Percentiles rank a stretch among this genome's conserved stretches.
Evolutionary conservation across 53 echinoderm and acorn worm species (phyloP).

Genomic region (Patiria pectinifera): DNA sequence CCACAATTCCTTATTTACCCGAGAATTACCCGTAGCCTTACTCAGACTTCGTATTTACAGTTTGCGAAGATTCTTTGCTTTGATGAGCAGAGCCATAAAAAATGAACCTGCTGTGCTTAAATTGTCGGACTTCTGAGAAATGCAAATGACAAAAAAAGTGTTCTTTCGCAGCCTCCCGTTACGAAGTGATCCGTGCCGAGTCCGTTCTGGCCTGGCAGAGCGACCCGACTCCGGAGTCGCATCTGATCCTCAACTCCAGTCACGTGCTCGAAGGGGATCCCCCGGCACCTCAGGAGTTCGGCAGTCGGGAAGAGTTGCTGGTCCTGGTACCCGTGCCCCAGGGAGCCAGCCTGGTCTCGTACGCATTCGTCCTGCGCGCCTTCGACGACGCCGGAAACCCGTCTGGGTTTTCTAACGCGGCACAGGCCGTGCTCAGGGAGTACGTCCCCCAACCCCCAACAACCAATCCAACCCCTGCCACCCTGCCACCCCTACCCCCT

Average conservation of each 20-base stretch:
- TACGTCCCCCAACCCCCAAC: slow-evolving; percentile 38
- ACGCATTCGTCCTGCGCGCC: slow-evolving; percentile 67
- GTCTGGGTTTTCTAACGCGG: slow-evolving; percentile 61
- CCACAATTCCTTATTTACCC: no score
- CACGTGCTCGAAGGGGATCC: slow-evolving; percentile 54
- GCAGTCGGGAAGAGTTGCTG: slow-evolving; percentile 52
- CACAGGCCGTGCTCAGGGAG: slow-evolving; percentile 58
- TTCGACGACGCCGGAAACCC: slow-evolving; percentile 58
- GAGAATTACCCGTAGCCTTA: no score
- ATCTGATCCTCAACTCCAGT: slow-evolving; percentile 41
- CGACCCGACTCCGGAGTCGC: slow-evolving; percentile 23
- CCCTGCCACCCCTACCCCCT: no score
- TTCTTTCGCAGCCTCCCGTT: slow-evolving; percentile 48
- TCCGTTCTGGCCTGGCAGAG: slow-evolving; percentile 57
- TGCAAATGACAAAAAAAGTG: background rate
- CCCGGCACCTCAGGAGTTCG: slow-evolving; percentile 54
- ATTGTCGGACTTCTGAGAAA: no score
- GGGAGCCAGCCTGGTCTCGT: slow-evolving; percentile 48
- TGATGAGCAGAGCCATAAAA: background rate
- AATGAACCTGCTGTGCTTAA: no score
- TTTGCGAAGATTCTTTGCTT: no score
- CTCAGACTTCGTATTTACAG: no score
- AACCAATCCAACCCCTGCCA: no score
- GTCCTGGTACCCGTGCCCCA: slow-evolving; percentile 45
- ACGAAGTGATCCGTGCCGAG: slow-evolving; percentile 49